Conservation (phyloP, 2,113 vertebrate genomes). For the pig (Sus scrofa) region DNA sequence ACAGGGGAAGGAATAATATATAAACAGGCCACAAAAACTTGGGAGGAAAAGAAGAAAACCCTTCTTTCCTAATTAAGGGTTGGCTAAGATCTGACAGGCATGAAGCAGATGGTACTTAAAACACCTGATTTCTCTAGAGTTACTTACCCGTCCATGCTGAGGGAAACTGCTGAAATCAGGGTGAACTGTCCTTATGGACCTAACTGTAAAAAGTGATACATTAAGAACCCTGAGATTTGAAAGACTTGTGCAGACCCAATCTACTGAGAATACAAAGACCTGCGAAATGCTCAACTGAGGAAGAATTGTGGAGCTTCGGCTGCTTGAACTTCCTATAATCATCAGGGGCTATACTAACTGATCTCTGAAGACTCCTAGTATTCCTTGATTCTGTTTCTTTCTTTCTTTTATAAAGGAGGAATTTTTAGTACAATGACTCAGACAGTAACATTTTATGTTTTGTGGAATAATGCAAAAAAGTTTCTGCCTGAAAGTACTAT, state of each 20-base stretch:
- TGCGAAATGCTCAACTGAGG: background rate
- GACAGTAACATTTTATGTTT: background rate
- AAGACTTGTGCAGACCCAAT: background rate
- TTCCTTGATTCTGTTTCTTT: background rate
- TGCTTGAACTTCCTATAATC: background rate
- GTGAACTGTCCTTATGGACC: background rate
- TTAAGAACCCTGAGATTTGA: background rate
- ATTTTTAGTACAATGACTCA: background rate
- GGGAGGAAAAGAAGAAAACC: background rate
- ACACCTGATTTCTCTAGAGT: background rate
- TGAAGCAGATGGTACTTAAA: background rate
- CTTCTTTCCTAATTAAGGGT: background rate
- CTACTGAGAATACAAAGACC: background rate
- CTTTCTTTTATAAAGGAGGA: background rate
- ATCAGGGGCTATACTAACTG: background rate
- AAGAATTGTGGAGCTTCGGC: background rate
- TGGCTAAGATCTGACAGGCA: background rate
- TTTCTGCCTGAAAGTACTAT: constrained; percentile 5
- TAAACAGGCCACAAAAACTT: background rate
- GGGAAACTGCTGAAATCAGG: background rate
- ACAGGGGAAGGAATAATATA: background rate
- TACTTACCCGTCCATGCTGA: background rate
- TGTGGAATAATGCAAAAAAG: constrained; percentile 5
- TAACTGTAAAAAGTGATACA: background rate
- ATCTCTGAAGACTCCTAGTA: background rate